Base-by-base conservation (phyloP, 2,113 vertebrate species). In the Sprattus sprattus region DNA sequence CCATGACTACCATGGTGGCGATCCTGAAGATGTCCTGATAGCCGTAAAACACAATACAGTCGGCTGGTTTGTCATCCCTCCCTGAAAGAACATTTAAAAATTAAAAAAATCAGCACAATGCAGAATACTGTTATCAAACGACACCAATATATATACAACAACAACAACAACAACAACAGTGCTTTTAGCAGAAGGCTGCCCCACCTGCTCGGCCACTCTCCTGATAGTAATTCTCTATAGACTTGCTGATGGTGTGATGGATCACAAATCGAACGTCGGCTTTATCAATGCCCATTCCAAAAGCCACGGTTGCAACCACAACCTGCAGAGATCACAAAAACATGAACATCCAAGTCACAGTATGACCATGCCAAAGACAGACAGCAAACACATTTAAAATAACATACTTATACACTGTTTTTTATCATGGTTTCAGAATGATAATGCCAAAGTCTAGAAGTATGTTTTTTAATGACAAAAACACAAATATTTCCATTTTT, bases 281-380 rank as follows among this genome's bases (percentile, higher is more conserved):
- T 81, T 99, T 99, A 92, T 99, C 97, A 52, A 99, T 99, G 86
- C 98, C 98, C 98, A 99, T 99, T 6, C 98, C 98, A 90, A 99
- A 99, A 1, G 98, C 98, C 87, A 99, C 98, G 0, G 98, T 99
- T 2, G 98, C 98, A 46, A 99, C 98, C 2, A 99, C 96, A 64
- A 99, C 97, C 98, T 99, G 81, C 6, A 78, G 15, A 78, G 32
- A 16, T 18, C 71, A 39, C 6, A 32, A 32, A 64, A 60, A 16
- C 7, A n/a, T 25, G 20, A 64, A n/a, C 7, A 64, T 25, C 9
- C 60, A 39, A 39, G 39, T 2, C 2, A 39, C 39, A 39, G 39
- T 1, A 39, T 39, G 39, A 39, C 39, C 39, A 39, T 39, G 39
- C 1, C 39, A 39, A 39, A 39, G 39, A 39, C 39, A 39, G 39